Base-by-base conservation (phyloP, 2,113 vertebrate genomes). In the Malurus elegans region DNA sequence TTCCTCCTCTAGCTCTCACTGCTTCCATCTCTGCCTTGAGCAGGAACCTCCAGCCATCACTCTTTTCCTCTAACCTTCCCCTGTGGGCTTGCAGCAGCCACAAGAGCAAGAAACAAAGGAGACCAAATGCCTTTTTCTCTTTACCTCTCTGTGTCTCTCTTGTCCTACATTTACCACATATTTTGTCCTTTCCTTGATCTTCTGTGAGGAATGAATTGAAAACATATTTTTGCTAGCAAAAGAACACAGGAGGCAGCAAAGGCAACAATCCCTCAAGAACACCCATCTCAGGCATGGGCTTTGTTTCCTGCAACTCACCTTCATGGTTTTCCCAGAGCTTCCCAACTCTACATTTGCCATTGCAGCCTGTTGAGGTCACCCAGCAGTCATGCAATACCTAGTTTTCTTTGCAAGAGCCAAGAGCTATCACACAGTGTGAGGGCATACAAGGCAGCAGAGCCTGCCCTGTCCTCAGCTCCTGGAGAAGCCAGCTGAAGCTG, bases 371-470 rank as follows among this genome's bases (percentile, higher is more conserved):
- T 71, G 44, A 72, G 71, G 38, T 62, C 57, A 64, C 44, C 38
- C 45, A 75, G 17, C 38, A 79, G 54, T 32, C 54, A 65, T 5
- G 26, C 45, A 42, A 42, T 2, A 36, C 6, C 24, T 19, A 1
- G 61, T 56, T 85, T 54, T 29, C 29, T 48, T 61, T 47, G 36
- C 50, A 31, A 61, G 7, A 86, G 56, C 51, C 51, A 58, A 62
- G 51, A 64, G 19, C 50, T 92, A 17, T 14, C 36, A 31, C n/a
- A 44, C 23, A 24, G 44, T 19, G 38, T 31, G 36, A 40, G 36
- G 10, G 29, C 32, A 40, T 11, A 48, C 0, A 0, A 71, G 32
- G 42, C 6, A 3, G n/a, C 58, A 75, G 36, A 51, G 20, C 48
- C 32, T 76, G 58, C 15, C 58, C 16, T 45, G 10, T 29, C 24